These are phyloP conservation scores for Typhlichthys eigenmanni DNA, from an alignment of 2,797 vertebrate species.

Conservation along the genomic window DNA sequence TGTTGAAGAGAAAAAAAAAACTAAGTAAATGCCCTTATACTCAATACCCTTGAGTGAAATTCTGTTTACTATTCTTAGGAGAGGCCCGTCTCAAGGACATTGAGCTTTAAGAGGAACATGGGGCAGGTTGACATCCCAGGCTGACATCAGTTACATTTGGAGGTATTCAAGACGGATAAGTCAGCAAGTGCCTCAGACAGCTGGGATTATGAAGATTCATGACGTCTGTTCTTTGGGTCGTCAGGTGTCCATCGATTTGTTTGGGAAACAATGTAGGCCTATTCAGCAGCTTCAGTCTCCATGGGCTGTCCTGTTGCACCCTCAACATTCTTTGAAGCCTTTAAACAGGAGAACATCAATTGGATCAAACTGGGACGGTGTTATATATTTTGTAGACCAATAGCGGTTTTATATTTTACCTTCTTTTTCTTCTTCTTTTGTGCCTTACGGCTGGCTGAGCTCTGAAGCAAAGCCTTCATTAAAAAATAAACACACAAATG, in stretches of 20 bases:
- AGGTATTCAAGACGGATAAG: conserved; percentile 70
- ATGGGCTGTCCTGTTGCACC: conserved; percentile 87
- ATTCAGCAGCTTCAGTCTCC: conserved; percentile 87
- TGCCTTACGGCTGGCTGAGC: conserved; percentile 94
- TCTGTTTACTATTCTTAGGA: conserved; percentile 31
- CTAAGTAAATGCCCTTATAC: conserved; percentile 24
- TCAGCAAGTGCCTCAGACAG: conserved; percentile 67
- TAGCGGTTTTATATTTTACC: conserved; percentile 66
- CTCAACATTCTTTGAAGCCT: conserved; percentile 95
- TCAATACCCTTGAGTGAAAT: conserved; percentile 39
- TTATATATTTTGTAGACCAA: background rate
- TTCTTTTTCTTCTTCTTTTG: conserved; percentile 99
- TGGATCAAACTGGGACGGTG: background rate
- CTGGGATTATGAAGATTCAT: conserved; percentile 66
- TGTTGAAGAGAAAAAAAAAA: conserved; percentile 24
- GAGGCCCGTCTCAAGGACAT: conserved; percentile 46
- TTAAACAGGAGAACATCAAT: conserved; percentile 11
- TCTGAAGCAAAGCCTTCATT: conserved; percentile 90
- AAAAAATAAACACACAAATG: conserved; percentile 1
- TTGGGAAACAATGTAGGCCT: conserved; percentile 42
- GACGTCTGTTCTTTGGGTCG: conserved; percentile 72
- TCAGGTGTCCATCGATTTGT: conserved; percentile 56
- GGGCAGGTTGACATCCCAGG: conserved; percentile 65
- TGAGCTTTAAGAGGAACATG: conserved; percentile 43
- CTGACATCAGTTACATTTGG: conserved; percentile 70